Evolutionary conservation across 2,888 invertebrate species (phyloP).

Genomic region (Oscheius sp.): DNA sequence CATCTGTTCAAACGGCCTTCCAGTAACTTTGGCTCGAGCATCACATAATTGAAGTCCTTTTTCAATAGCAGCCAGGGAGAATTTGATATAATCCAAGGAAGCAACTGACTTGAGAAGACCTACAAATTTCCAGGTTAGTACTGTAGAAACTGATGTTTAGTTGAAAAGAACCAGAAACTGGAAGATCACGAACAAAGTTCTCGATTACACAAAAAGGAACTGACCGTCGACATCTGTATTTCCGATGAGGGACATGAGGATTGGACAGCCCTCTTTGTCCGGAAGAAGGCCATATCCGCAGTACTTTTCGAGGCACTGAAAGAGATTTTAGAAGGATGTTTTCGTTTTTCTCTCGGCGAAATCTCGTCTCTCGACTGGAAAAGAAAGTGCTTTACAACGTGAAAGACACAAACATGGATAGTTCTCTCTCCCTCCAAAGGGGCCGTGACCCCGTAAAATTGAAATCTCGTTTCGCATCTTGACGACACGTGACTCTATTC

Average conservation of each 20-base stretch:
- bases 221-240: constrained; percentile 69
- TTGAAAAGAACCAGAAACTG: not conserved
- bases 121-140: too few relatives aligned
- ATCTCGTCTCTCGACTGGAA: not conserved
- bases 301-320: constrained; percentile 69
- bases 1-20: constrained; percentile 69
- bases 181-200: too few relatives aligned
- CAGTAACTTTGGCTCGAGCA: constrained; percentile 60
- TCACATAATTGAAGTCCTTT: constrained; percentile 65
- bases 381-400: constrained; percentile 20
- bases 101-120: constrained; percentile 68
- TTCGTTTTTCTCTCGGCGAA: constrained; percentile 9
- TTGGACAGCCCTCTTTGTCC: constrained; percentile 68
- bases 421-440: too few relatives aligned
- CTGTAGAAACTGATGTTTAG: constrained; percentile 2
- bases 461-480: constrained; percentile 18
- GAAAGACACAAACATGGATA: constrained; percentile 7
- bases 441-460: not conserved
- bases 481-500: constrained; percentile 5
- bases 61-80: constrained; percentile 68
- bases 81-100: constrained; percentile 70
- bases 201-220: too few relatives aligned
- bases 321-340: constrained; percentile 15
- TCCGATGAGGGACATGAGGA: constrained; percentile 69
- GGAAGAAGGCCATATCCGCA: constrained; percentile 69